Conservation (phyloP, 2,888 invertebrate species). For the Troides oblongomaculatus region DNA sequence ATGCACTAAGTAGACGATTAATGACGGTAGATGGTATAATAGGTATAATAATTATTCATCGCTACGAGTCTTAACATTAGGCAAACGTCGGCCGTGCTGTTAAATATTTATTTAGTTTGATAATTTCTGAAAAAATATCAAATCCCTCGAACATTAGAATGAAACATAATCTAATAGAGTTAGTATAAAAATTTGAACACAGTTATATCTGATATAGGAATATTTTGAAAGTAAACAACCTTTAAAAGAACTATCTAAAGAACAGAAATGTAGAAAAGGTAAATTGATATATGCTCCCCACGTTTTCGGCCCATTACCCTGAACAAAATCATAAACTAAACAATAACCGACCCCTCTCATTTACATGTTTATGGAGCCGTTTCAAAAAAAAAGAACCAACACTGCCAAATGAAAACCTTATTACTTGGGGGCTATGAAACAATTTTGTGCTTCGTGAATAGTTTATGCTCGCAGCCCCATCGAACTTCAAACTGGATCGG, state of each 20-base stretch:
- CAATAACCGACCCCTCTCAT: constrained; percentile 43
- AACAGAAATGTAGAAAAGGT: constrained; percentile 4
- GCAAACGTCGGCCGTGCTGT: too few relatives aligned
- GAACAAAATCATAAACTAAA: constrained; percentile 52
- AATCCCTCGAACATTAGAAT: too few relatives aligned
- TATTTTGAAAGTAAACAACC: too few relatives aligned
- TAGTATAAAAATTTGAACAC: too few relatives aligned
- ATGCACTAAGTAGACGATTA: too few relatives aligned
- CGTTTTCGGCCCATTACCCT: constrained; percentile 49
- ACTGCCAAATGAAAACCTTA: constrained; percentile 1
- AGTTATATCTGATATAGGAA: too few relatives aligned
- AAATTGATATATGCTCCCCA: constrained; percentile 37
- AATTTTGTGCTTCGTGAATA: neutral
- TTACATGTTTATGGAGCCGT: constrained; percentile 53
- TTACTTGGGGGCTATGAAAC: neutral
- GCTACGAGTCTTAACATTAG: too few relatives aligned
- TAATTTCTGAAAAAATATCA: too few relatives aligned
- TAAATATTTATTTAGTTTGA: too few relatives aligned
- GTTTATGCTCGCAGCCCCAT: neutral
- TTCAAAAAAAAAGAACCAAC: neutral
- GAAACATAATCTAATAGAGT: too few relatives aligned
- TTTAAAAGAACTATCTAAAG: neutral
- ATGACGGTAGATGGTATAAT: too few relatives aligned
- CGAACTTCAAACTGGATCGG: constrained; percentile 6
- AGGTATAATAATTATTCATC: too few relatives aligned